These are phyloP conservation scores for Argyresthia albistria DNA, from an alignment of 2,888 invertebrate species.

Conservation along the genomic window DNA sequence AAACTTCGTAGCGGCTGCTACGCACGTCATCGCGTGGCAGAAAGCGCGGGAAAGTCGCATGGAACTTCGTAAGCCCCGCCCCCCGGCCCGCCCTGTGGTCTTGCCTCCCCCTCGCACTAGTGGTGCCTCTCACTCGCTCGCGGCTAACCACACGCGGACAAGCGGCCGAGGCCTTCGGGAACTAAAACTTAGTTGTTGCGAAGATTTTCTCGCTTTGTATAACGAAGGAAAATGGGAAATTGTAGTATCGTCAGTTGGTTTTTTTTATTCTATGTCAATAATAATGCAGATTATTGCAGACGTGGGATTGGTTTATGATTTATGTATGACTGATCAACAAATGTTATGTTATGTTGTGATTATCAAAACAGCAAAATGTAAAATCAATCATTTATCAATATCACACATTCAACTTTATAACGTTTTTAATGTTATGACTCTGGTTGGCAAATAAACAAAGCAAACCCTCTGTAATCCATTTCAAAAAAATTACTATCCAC, in stretches of 20 bases:
- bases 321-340: neutral
- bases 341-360: too few relatives aligned
- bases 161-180: conserved; percentile 11
- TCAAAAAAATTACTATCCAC: conserved; percentile 17
- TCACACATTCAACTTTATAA: too few relatives aligned
- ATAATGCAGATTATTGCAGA: neutral
- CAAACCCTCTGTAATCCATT: neutral
- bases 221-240: too few relatives aligned
- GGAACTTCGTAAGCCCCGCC: conserved; percentile 37
- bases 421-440: neutral
- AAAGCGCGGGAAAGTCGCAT: conserved; percentile 58
- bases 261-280: neutral
- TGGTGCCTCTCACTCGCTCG: conserved; percentile 29
- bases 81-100: conserved; percentile 31
- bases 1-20: neutral
- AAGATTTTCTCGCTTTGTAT: neutral
- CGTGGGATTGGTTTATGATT: neutral
- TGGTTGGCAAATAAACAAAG: neutral
- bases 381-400: neutral
- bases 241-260: neutral
- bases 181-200: neutral
- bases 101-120: conserved; percentile 1
- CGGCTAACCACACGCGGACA: conserved; percentile 51
- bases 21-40: neutral
- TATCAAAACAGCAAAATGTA: neutral